Evolutionary conservation across 23 tunicate species (phyloP).

Genomic region (Trididemnum clinides): DNA sequence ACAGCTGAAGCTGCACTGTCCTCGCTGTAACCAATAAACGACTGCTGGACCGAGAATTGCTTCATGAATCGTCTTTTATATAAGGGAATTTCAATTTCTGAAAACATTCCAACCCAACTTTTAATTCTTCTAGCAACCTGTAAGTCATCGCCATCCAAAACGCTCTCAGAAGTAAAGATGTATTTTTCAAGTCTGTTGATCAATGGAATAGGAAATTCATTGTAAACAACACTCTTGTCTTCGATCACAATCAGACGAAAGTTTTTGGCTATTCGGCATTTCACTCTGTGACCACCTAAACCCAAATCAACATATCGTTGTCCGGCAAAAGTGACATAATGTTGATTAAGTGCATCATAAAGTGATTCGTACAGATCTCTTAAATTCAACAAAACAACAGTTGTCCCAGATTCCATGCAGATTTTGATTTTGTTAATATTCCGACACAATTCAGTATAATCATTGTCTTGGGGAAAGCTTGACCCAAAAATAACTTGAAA

Average conservation of each 20-base stretch:
- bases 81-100: background rate
- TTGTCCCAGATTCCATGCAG: slow-evolving; percentile 65
- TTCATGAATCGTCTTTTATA: background rate
- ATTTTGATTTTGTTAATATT: slow-evolving; percentile 60
- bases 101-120: slow-evolving; percentile 32
- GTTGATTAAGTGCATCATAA: slow-evolving; percentile 70
- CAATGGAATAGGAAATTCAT: slow-evolving; percentile 61
- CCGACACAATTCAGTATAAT: slow-evolving; percentile 57
- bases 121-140: background rate
- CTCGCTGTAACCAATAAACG: slow-evolving; percentile 54
- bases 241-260: slow-evolving; percentile 63
- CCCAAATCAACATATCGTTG: slow-evolving; percentile 70
- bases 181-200: slow-evolving; percentile 65
- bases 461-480: slow-evolving; percentile 59
- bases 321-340: slow-evolving; percentile 63
- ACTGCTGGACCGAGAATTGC: background rate
- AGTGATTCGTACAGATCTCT: slow-evolving; percentile 62
- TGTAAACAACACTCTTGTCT: slow-evolving; percentile 45
- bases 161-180: slow-evolving; percentile 21
- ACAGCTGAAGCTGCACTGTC: slow-evolving; percentile 65
- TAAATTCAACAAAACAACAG: slow-evolving; percentile 51
- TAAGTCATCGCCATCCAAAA: slow-evolving; percentile 5
- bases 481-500: slow-evolving; percentile 63
- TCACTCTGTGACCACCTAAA: slow-evolving; percentile 70
- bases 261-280: slow-evolving; percentile 50